Base-by-base conservation (phyloP, 2,113 vertebrate genomes). In the Brachirus orientalis region DNA sequence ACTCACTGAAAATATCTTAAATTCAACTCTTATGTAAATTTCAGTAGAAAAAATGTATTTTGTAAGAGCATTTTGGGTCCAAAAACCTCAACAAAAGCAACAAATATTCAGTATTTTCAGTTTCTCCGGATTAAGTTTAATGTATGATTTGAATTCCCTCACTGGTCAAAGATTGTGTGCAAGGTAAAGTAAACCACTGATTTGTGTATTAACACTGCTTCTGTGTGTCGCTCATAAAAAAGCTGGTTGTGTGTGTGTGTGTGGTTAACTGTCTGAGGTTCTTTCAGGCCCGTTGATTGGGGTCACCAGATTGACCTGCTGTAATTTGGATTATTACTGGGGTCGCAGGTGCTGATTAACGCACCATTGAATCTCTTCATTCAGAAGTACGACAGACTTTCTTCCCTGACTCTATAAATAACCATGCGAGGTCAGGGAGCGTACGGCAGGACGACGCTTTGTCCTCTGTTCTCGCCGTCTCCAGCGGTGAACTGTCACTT, bases 221-320 rank as follows among this genome's bases (percentile, higher is more conserved):
- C 40, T 13, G 40, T 41, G 40, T 43, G 0, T 5, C 9, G 9
- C 9, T 40, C 38, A 3, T 40, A 4, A 40, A 4, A 43, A 43
- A 7, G 19, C 40, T 41, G 7, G 16, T 38, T 62, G 38, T 60
- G 28, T 52, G 38, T 36, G 46, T 63, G 47, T 57, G 38, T 46
- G 11, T 28, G 28, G n/a, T n/a, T n/a, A n/a, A n/a, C n/a, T n/a
- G n/a, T n/a, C n/a, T 28, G 28, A 28, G 28, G 28, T 1, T 28
- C 28, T 28, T 28, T 28, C 28, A 28, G 28, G 2, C 28, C 6
- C 28, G 28, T 22, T 45, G 75, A 40, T 60, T 70, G 57, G 28
- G 75, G 84, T 86, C 87, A 77, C 20, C 33, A 48, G 55, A 44
- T 57, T 35, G 77, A 79, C 64, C 75, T 50, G 68, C 43, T 16